Evolutionary conservation across 2,113 vertebrate genomes (phyloP), one percentile per base, ranked within the genome.

Genomic region (Macroglossus sobrinus): DNA sequence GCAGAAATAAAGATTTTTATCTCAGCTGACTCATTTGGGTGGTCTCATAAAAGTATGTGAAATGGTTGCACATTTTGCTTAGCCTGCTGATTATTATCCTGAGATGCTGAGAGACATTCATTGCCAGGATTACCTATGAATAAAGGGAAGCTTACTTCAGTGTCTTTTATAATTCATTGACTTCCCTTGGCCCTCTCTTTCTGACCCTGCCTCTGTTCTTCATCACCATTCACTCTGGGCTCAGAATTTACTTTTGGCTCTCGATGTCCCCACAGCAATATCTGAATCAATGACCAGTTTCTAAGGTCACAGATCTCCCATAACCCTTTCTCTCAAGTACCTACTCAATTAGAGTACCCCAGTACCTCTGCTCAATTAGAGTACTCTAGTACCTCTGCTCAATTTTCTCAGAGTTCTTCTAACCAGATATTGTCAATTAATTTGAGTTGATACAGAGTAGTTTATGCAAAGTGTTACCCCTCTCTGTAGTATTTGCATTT

Each of bases 1-100:
- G 26, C 35, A 66, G 85, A 82, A 86, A 94, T 75, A 80, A 97
- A 95, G 30, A 87, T 96, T 91, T 82, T 79, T 53, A 61, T 90
- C 38, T 93, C 59, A 89, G 40, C 84, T 6, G 7, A 90, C 61
- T 94, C 11, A 50, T 38, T 61, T 55, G 93, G 91, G 66, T 47
- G 47, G 55, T 76, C 14, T 92, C 66, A 86, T 95, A 92, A 97
- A 71, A 13, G 2, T 53, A 35, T 89, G 33, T 4, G 43, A 91
- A 69, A 64, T 74, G 19, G 7, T 30, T 59, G 63, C 35, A 30
- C 7, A 63, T 75, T 96, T 97, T 69, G 24, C 7, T 40, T 87
- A 88, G 79, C 14, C 16, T 61, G 18, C 14, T 30, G 21, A 28
- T 69, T 93, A 69, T 74, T 92, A 22, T 84, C 55, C 50, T 57